A percentile compares a stretch with the other conserved stretches of the same genome.
These are phyloP conservation scores for Nephrocerus scutellatus DNA, from an alignment of 2,888 invertebrate genomes.

Conservation along the genomic window DNA sequence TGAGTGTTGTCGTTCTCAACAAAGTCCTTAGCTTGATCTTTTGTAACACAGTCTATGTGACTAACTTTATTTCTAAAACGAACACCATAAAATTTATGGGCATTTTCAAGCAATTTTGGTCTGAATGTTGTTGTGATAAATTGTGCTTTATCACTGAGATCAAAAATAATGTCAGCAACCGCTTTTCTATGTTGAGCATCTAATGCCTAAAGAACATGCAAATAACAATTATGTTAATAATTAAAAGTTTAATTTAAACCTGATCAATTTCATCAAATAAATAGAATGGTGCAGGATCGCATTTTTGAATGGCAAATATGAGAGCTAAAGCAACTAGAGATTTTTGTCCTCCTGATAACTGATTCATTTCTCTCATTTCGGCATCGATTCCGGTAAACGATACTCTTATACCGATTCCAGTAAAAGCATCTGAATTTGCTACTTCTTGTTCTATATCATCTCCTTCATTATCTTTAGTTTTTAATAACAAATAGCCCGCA, in stretches of 20 bases:
- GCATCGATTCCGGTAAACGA: constrained; percentile 90
- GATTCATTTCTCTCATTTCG: constrained; percentile 99
- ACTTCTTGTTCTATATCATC: constrained; percentile 59
- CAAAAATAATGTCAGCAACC: constrained; percentile 94
- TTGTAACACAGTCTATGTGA: constrained; percentile 94
- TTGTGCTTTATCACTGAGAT: constrained; percentile 83
- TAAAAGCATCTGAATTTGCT: constrained; percentile 60
- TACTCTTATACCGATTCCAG: constrained; percentile 88
- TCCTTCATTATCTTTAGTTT: constrained; percentile 73
- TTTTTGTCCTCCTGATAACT: constrained; percentile 98
- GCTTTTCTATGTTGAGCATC: constrained; percentile 93
- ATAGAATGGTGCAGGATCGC: constrained; percentile 99
- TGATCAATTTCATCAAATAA: constrained; percentile 99
- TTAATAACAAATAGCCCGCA: constrained; percentile 86
- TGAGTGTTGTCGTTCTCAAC: constrained; percentile 97
- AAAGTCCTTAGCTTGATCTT: constrained; percentile 94
- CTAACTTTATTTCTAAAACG: constrained; percentile 90
- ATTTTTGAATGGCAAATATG: constrained; percentile 99
- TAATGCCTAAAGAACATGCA: constrained; percentile 54
- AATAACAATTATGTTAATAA: neutral
- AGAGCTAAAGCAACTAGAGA: constrained; percentile 94
- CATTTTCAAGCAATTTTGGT: constrained; percentile 90
- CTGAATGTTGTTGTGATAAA: constrained; percentile 97
- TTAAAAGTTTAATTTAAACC: constrained; percentile 45
- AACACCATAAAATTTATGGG: constrained; percentile 98